Evolutionary conservation across 1,140 invertebrate genomes (phyloP).

Genomic region (Bursaphelenchus mucronatus): DNA sequence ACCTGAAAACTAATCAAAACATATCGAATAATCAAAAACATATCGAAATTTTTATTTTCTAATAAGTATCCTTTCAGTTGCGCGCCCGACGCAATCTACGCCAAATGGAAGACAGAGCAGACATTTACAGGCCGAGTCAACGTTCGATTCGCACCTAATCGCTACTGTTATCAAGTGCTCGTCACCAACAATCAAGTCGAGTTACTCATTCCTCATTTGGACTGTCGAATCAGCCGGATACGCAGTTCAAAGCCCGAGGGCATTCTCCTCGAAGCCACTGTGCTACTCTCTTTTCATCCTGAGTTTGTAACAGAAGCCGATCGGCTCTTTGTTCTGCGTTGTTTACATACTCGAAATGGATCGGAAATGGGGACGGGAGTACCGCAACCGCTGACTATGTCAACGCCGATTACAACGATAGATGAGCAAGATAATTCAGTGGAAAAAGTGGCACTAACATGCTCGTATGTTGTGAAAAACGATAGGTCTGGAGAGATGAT

Average conservation of each 20-base stretch:
- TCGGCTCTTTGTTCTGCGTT: conserved; percentile 34
- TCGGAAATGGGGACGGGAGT: conserved; percentile 27
- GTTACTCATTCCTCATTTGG: conserved; percentile 38
- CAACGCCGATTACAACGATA: not conserved
- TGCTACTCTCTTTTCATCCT: conserved; percentile 39
- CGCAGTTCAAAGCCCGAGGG: conserved; percentile 38
- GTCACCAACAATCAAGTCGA: conserved; percentile 48
- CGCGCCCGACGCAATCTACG: conserved; percentile 44
- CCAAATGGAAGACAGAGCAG: conserved; percentile 45
- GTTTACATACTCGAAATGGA: conserved; percentile 28
- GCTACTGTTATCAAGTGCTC: conserved; percentile 45
- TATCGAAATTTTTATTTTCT: not conserved
- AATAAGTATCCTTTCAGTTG: conserved; percentile 31
- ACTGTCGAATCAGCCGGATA: conserved; percentile 24
- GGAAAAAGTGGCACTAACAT: conserved; percentile 13
- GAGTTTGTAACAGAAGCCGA: conserved; percentile 42
- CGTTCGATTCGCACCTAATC: conserved; percentile 46
- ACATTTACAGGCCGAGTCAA: conserved; percentile 39
- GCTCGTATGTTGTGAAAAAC: conserved; percentile 28
- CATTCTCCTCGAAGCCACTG: conserved; percentile 38
- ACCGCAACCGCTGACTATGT: conserved; percentile 18
- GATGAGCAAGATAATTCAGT: conserved; percentile 16
- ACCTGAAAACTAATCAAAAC: no score
- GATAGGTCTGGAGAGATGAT: not conserved
- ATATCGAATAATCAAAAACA: no score